Conservation (phyloP, 2,797 vertebrate genomes). For the Enteromius fasciolatus region DNA sequence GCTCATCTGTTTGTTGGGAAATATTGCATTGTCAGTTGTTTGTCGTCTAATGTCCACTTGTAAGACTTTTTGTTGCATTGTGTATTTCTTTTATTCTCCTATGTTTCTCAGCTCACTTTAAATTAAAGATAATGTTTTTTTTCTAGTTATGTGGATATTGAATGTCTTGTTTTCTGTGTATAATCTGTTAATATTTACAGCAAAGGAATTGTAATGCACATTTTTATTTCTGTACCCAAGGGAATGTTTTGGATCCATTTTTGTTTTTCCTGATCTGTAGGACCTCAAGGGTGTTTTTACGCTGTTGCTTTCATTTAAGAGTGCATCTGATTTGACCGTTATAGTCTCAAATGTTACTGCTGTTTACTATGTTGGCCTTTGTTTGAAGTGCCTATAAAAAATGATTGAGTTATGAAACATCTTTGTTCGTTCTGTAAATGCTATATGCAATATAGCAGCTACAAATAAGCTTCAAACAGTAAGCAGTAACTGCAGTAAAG, state of each 20-base stretch:
- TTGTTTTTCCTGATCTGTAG: neutral
- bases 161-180: conserved; percentile 49
- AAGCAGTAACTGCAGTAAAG: neutral
- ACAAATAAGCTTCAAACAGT: neutral
- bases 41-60: neutral
- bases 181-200: conserved; percentile 11
- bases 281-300: conserved; percentile 5
- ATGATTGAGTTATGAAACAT: conserved; percentile 3
- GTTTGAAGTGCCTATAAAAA: conserved; percentile 36
- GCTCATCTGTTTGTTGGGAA: neutral
- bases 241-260: conserved; percentile 29
- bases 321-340: neutral
- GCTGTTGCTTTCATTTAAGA: conserved; percentile 13
- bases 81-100: conserved; percentile 10
- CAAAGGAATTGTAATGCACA: conserved; percentile 24
- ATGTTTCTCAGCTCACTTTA: conserved; percentile 32
- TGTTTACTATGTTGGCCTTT: conserved; percentile 15
- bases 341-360: neutral
- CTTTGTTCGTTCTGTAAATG: neutral
- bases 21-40: neutral
- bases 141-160: conserved; percentile 52
- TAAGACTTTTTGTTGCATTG: neutral
- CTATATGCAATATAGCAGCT: neutral
- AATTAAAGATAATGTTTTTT: conserved; percentile 33
- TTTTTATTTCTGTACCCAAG: conserved; percentile 21